Evolutionary conservation across 1,140 invertebrate genomes (phyloP).

Genomic region (Zaprionus capensis): DNA sequence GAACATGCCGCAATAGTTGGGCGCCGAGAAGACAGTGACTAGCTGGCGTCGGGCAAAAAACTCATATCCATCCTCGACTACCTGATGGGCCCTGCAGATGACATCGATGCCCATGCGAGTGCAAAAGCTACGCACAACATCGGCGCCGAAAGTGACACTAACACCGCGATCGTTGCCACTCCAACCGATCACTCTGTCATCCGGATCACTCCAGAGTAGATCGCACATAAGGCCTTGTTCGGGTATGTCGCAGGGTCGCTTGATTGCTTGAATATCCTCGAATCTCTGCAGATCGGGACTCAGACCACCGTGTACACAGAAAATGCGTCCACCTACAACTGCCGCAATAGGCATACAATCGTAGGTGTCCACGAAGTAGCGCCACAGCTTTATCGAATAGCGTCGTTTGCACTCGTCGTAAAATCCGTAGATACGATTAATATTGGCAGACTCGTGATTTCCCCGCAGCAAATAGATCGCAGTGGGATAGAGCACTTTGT

Average conservation of each 20-base stretch:
- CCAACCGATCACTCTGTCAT: constrained; percentile 92
- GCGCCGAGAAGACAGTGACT: constrained; percentile 93
- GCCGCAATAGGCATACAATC: constrained; percentile 92
- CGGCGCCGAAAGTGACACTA: constrained; percentile 92
- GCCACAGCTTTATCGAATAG: constrained; percentile 92
- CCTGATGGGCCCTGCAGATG: constrained; percentile 95
- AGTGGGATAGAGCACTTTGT: constrained; percentile 96
- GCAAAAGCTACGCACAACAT: constrained; percentile 92
- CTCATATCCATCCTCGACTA: constrained; percentile 95
- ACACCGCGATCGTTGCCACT: constrained; percentile 94
- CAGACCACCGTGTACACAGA: constrained; percentile 92
- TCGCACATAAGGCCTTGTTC: constrained; percentile 93
- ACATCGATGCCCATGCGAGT: constrained; percentile 92
- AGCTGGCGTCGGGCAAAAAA: constrained; percentile 90
- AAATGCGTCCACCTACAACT: constrained; percentile 93
- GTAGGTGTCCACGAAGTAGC: constrained; percentile 88
- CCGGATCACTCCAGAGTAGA: constrained; percentile 94
- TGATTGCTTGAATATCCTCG: constrained; percentile 95
- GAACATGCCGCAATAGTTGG: constrained; percentile 94
- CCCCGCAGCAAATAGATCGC: constrained; percentile 94
- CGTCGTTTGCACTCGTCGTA: constrained; percentile 90
- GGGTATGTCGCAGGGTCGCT: constrained; percentile 95
- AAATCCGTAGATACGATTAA: constrained; percentile 91
- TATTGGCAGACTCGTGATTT: constrained; percentile 92
- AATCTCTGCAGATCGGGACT: constrained; percentile 93